Evolutionary conservation across 2,113 vertebrate genomes (phyloP).

Genomic region (Podarcis muralis): DNA sequence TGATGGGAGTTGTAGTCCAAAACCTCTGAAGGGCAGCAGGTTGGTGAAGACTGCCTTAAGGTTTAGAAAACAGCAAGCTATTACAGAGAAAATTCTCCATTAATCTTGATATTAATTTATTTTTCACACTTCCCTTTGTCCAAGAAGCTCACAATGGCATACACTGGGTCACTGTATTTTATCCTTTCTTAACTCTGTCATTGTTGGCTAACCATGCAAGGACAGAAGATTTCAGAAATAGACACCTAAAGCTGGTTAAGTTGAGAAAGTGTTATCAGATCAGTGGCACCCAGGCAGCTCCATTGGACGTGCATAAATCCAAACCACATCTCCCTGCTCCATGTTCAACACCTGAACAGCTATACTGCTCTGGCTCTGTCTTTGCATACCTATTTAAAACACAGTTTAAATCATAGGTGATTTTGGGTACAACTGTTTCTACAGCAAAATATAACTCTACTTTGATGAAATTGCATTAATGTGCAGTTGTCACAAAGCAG

Average conservation of each 20-base stretch:
- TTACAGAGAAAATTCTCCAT: not conserved
- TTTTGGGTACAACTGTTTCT: not conserved
- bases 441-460: not conserved
- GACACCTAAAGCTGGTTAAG: not conserved
- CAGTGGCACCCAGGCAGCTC: not conserved
- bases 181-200: not conserved
- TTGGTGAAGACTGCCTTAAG: not conserved
- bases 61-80: not conserved
- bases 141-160: not conserved
- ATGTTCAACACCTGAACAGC: not conserved
- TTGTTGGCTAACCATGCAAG: not conserved
- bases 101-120: not conserved
- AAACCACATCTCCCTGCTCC: not conserved
- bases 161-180: not conserved
- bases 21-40: too few species aligned
- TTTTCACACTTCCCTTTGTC: not conserved
- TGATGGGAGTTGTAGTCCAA: too few species aligned
- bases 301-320: too few species aligned
- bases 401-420: not conserved
- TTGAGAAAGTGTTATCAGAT: not conserved
- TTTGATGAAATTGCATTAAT: not conserved
- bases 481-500: not conserved
- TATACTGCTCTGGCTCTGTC: not conserved
- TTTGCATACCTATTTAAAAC: not conserved
- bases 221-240: not conserved